Conservation (phyloP, 2,797 vertebrate species). For the Coregonus sp. region DNA sequence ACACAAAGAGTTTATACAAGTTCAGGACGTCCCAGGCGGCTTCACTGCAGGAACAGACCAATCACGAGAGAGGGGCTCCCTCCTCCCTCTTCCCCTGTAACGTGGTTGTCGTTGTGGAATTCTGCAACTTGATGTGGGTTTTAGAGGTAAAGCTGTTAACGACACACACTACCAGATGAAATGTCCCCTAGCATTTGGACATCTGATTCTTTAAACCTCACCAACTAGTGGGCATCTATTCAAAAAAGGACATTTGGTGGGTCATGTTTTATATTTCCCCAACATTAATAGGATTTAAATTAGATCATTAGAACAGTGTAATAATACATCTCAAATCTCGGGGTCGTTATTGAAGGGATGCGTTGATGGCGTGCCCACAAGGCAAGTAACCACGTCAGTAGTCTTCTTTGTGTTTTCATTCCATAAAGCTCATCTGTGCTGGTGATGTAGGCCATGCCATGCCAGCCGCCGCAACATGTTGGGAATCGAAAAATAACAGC, state of each 20-base stretch:
- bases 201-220: too few relatives aligned
- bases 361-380: background rate
- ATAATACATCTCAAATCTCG: too few relatives aligned
- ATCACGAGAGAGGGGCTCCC: conserved; percentile 27
- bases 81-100: conserved; percentile 13
- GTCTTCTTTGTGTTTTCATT: conserved; percentile 21
- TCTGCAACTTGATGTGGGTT: background rate
- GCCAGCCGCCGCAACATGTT: conserved; percentile 10
- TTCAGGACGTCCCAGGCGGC: conserved; percentile 44
- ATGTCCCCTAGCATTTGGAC: too few relatives aligned
- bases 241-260: background rate
- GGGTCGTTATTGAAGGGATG: background rate
- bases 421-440: conserved; percentile 6
- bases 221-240: too few relatives aligned
- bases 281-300: background rate
- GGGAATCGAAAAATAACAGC: conserved; percentile 18
- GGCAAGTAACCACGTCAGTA: background rate
- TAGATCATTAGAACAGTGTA: too few relatives aligned
- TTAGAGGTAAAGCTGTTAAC: too few relatives aligned
- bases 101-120: conserved; percentile 25
- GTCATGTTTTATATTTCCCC: background rate
- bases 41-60: conserved; percentile 45
- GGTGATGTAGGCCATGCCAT: background rate
- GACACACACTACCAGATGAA: too few relatives aligned
- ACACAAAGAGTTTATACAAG: conserved; percentile 58